Conservation (phyloP, 2,797 vertebrate species). For the Pteronotus mesoamericanus region DNA sequence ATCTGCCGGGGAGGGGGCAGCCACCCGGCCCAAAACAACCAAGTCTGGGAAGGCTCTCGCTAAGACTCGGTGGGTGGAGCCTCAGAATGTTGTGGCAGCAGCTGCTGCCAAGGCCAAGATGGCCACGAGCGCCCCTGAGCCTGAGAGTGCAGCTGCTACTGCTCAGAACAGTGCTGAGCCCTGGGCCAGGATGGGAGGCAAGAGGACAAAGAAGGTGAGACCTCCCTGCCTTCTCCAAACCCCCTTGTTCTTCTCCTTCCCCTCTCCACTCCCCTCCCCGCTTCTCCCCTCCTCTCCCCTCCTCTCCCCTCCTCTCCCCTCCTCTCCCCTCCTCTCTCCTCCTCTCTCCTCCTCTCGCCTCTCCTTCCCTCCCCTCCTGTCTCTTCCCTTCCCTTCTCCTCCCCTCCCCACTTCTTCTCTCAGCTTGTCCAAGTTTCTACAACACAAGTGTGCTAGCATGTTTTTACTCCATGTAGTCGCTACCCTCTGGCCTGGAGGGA, state of each 20-base stretch:
- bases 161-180: conserved; percentile 44
- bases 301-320: no score
- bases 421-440: background rate
- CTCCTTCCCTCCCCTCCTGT: no score
- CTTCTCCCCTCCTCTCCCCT: no score
- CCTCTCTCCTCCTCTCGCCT: no score
- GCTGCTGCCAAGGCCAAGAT: conserved; percentile 46
- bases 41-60: conserved; percentile 60
- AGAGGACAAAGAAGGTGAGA: conserved; percentile 66
- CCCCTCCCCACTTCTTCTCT: background rate
- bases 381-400: no score
- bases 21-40: conserved; percentile 42
- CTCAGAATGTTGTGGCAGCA: conserved; percentile 31
- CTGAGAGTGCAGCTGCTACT: background rate
- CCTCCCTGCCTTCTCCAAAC: background rate
- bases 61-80: conserved; percentile 62
- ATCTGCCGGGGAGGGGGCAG: background rate
- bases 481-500: background rate
- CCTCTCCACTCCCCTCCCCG: background rate
- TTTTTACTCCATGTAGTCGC: background rate
- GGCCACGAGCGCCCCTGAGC: conserved; percentile 19
- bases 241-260: background rate
- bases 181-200: conserved; percentile 62
- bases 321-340: no score
- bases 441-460: background rate